Evolutionary conservation across 2,797 vertebrate genomes (phyloP), one percentile per base, ranked within the genome.

Genomic region (Valencia hispanica): DNA sequence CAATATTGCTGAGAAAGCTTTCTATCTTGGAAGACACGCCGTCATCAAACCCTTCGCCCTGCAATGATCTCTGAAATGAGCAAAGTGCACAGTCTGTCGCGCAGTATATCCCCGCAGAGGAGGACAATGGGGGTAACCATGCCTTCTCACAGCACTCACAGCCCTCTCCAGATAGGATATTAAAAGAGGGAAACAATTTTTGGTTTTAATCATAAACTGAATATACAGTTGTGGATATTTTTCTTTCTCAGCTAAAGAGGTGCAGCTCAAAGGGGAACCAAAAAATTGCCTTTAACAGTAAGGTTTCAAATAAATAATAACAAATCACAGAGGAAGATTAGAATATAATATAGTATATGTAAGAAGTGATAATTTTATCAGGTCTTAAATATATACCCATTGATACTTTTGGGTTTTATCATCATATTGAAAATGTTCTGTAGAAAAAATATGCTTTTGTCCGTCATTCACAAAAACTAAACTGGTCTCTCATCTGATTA

Each of bases 1-100:
- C 90, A 90, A 88, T 93, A 94, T 93, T 93, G 89, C 87, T 94
- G 79, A 89, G 90, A 86, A 81, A 74, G 65, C 65, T 43, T 68
- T 68, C 77, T 80, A 84, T 87, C 79, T 85, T 89, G 93, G 91
- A 93, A 94, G 92, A 95, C 92, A 53, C 85, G 81, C 63, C 78
- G 47, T 84, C 76, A 63, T 89, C 79, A 78, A 82, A 82, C 74
- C 39, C 63, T 25, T 74, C 73, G 68, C 20, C 27, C 74, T 57
- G 51, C 39, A 73, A 71, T 65, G 68, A 90, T 84, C 76, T 88
- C 83, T 82, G 80, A 91, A 86, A 84, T 53, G 12, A 83, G 77
- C 76, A 88, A 89, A 88, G 89, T 90, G 85, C 91, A 86, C 88
- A 79, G 77, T 81, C 85, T 81, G 78, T 73, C 72, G 73, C 75